Percentiles rank a stretch among this genome's conserved stretches.
These are phyloP conservation scores for Nipponia nippon DNA, from an alignment of 2,113 vertebrate genomes.

Conservation along the genomic window DNA sequence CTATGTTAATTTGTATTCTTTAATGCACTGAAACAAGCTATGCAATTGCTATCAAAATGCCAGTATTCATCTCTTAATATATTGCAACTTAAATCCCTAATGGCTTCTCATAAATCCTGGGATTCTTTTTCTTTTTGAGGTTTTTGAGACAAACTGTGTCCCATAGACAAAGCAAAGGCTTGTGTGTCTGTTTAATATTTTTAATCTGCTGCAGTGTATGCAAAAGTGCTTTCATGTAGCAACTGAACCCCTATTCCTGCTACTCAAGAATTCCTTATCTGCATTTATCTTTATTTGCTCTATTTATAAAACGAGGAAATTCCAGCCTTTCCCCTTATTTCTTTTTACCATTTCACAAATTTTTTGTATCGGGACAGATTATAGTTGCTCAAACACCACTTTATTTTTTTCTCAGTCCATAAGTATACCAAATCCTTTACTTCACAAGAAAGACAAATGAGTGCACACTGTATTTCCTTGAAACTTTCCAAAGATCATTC, in stretches of 20 bases:
- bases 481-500: background rate
- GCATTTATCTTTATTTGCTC: background rate
- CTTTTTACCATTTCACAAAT: background rate
- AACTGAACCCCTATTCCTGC: background rate
- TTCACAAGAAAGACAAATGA: background rate
- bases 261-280: background rate
- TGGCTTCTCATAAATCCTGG: background rate
- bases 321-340: background rate
- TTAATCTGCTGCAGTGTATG: background rate
- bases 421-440: background rate
- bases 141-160: background rate
- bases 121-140: background rate
- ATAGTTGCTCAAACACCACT: background rate
- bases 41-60: accelerated
- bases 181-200: background rate
- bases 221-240: background rate
- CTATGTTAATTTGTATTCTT: background rate
- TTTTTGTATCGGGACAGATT: background rate
- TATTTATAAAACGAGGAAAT: background rate
- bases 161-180: background rate
- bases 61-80: background rate
- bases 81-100: background rate
- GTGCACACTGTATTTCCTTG: background rate
- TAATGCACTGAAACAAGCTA: background rate
- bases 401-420: background rate